Conservation (phyloP, 35 echinoderm and acorn worm species). For the Apostichopus californicus region DNA sequence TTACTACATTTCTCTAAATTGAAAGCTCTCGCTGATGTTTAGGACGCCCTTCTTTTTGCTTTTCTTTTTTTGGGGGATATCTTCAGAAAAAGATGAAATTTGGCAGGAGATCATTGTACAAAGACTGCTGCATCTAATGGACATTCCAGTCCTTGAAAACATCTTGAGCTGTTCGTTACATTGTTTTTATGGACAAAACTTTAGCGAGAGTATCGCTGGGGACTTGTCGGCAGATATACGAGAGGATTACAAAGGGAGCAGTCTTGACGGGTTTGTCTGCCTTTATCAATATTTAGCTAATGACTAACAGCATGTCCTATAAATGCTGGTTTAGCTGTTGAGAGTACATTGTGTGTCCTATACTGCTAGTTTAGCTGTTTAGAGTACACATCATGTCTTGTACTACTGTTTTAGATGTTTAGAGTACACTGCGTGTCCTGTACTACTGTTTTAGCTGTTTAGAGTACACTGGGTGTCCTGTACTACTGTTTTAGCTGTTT, state of each 20-base stretch:
- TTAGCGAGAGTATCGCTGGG: slow-evolving; percentile 6
- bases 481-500: too few relatives aligned
- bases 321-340: too few relatives aligned
- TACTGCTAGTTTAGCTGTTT: too few relatives aligned
- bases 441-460: too few relatives aligned
- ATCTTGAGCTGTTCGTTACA: slow-evolving; percentile 65
- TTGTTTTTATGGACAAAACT: slow-evolving; percentile 54
- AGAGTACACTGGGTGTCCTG: too few relatives aligned
- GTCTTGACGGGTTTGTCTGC: slow-evolving; percentile 8
- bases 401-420: too few relatives aligned
- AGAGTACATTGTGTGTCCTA: too few relatives aligned
- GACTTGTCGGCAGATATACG: background rate
- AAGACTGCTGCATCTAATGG: slow-evolving; percentile 83
- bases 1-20: too few relatives aligned
- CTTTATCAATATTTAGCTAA: too few relatives aligned
- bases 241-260: background rate
- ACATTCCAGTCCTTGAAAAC: slow-evolving; percentile 83
- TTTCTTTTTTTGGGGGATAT: background rate
- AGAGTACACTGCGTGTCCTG: too few relatives aligned
- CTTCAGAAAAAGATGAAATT: slow-evolving; percentile 73
- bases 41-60: background rate
- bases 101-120: slow-evolving; percentile 88
- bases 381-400: too few relatives aligned
- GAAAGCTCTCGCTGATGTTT: background rate
- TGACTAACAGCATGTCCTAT: too few relatives aligned